These are phyloP conservation scores for Uropsilus gracilis DNA, from an alignment of 2,113 vertebrate genomes.

Conservation along the genomic window DNA sequence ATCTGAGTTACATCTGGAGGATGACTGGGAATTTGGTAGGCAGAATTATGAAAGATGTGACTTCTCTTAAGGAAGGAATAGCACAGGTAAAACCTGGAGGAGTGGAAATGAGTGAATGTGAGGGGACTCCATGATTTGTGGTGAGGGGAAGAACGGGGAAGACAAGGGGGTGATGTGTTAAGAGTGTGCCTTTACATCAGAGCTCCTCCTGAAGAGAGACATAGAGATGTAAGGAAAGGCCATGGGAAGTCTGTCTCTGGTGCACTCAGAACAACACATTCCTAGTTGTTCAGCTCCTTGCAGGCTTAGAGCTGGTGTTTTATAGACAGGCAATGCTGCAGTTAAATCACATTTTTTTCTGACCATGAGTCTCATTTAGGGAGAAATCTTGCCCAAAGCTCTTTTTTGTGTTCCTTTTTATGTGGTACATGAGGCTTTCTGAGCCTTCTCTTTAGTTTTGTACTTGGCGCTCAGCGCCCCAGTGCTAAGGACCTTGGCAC, in stretches of 20 bases:
- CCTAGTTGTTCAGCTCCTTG: neutral
- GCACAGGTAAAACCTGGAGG: neutral
- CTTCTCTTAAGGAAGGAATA: neutral
- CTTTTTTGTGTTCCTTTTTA: neutral
- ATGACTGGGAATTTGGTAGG: neutral
- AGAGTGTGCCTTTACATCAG: neutral
- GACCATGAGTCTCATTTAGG: neutral
- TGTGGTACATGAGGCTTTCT: neutral
- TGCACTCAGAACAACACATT: neutral
- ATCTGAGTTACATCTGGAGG: neutral
- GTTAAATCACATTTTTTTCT: neutral
- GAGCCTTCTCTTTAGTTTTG: neutral
- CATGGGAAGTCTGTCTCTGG: neutral
- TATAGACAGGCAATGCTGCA: neutral
- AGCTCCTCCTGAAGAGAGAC: neutral
- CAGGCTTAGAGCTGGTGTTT: neutral
- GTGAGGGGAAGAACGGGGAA: neutral
- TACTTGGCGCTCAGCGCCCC: neutral
- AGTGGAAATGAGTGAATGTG: too few relatives aligned
- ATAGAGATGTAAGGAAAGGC: neutral
- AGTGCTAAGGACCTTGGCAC: neutral
- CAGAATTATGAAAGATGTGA: neutral
- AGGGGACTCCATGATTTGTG: neutral
- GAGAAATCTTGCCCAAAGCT: neutral
- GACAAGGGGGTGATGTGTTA: neutral